Evolutionary conservation across 2,113 vertebrate species (phyloP).

Genomic region (Istiophorus platypterus): DNA sequence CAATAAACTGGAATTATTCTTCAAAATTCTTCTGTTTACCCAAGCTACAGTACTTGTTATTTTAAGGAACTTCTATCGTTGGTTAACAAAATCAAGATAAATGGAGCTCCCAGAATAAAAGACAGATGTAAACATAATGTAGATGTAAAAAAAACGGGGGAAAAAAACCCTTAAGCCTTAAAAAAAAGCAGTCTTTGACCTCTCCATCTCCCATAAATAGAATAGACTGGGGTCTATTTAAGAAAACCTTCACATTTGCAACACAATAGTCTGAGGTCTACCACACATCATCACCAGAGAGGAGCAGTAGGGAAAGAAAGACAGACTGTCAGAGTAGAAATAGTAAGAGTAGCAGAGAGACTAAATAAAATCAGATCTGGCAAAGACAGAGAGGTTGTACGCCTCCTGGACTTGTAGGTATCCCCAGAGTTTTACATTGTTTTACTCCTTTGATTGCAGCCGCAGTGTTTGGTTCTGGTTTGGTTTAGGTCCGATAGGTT

Average conservation of each 20-base stretch:
- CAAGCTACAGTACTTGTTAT: conserved; percentile 15
- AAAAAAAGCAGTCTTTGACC: conserved; percentile 44
- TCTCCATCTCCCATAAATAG: conserved; percentile 68
- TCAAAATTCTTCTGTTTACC: background rate
- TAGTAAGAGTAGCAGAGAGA: conserved; percentile 21
- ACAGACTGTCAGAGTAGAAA: conserved; percentile 27
- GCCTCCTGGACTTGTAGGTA: conserved; percentile 59
- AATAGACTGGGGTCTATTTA: conserved; percentile 64
- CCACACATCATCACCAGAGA: conserved; percentile 69
- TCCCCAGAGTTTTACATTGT: conserved; percentile 68
- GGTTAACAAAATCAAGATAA: conserved; percentile 28
- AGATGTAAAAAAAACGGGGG: conserved; percentile 53
- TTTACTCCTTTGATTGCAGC: conserved; percentile 61
- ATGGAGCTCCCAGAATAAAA: conserved; percentile 35
- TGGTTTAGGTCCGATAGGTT: conserved; percentile 58
- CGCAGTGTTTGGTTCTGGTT: conserved; percentile 62
- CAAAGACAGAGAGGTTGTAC: conserved; percentile 45
- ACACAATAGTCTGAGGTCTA: conserved; percentile 79
- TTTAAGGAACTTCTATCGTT: conserved; percentile 13
- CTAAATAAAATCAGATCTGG: conserved; percentile 40
- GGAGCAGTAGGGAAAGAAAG: conserved; percentile 58
- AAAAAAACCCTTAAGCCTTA: conserved; percentile 24
- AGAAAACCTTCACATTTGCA: conserved; percentile 76
- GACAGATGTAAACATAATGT: conserved; percentile 48
- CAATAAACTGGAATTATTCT: background rate